These are phyloP conservation scores for Thereva nobilitata DNA, from an alignment of 2,888 invertebrate genomes.

Conservation along the genomic window DNA sequence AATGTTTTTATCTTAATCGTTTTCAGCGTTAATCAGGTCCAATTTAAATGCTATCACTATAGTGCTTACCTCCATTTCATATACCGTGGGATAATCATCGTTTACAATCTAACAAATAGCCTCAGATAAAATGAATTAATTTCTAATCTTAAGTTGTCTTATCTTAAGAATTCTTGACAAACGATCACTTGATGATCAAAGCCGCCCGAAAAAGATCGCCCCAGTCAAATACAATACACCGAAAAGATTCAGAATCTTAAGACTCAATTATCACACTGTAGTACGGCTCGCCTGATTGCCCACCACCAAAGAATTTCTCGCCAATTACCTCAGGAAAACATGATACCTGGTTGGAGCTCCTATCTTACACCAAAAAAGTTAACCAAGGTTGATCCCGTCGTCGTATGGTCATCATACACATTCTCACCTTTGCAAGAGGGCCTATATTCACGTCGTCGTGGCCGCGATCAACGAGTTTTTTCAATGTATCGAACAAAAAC, in stretches of 20 bases:
- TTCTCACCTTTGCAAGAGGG: no score
- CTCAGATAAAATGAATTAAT: constrained; percentile 33
- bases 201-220: constrained; percentile 27
- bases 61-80: constrained; percentile 14
- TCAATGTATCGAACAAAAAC: no score
- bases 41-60: constrained; percentile 32
- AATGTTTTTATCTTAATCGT: constrained; percentile 24
- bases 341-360: constrained; percentile 22
- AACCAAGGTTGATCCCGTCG: no score
- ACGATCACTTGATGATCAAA: constrained; percentile 33
- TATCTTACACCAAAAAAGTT: background rate
- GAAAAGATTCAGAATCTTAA: constrained; percentile 35
- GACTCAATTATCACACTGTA: constrained; percentile 42
- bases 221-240: constrained; percentile 1
- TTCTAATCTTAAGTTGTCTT: constrained; percentile 17
- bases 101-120: constrained; percentile 33
- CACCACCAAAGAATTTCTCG: constrained; percentile 38
- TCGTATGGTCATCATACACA: no score
- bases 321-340: constrained; percentile 39
- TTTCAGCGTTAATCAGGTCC: constrained; percentile 34
- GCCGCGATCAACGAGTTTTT: no score
- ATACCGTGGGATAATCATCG: constrained; percentile 24
- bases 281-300: constrained; percentile 19
- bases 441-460: no score
- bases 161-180: constrained; percentile 28